These are phyloP conservation scores for Nannobrachium achirus DNA, from an alignment of 2,113 vertebrate genomes.

Conservation along the genomic window DNA sequence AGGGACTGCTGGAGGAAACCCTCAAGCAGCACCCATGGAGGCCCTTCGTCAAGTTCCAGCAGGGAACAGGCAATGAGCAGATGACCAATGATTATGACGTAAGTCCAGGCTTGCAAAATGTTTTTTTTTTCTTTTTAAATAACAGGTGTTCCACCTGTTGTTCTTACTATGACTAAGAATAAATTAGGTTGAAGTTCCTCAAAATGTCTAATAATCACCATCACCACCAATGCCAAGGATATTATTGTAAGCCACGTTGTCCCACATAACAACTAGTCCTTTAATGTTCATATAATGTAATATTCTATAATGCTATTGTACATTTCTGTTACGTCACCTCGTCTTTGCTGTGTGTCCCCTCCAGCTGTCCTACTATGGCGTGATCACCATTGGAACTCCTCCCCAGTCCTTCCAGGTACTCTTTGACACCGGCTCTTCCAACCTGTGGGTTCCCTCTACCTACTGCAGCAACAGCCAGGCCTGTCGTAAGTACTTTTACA, in stretches of 20 bases:
- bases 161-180: too few species aligned
- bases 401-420: constrained; percentile 75
- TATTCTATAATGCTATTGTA: neutral
- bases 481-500: constrained; percentile 62
- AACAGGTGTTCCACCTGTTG: too few species aligned
- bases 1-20: constrained; percentile 69
- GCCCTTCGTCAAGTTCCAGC: constrained; percentile 59
- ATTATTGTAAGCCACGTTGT: neutral
- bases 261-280: neutral
- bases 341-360: neutral
- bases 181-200: too few species aligned
- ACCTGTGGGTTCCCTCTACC: constrained; percentile 76
- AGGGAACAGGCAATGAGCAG: constrained; percentile 45
- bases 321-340: neutral
- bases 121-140: too few species aligned
- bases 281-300: neutral
- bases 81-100: constrained; percentile 76
- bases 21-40: constrained; percentile 49
- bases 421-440: constrained; percentile 77
- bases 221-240: too few species aligned
- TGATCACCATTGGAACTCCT: constrained; percentile 72
- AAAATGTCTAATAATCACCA: too few species aligned
- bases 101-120: constrained; percentile 51
- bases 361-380: constrained; percentile 73
- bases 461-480: constrained; percentile 63